phyloP scores from a whole-genome alignment of 2,888 invertebrate genomes.

The Gymnosoma rotundatum region DNA sequence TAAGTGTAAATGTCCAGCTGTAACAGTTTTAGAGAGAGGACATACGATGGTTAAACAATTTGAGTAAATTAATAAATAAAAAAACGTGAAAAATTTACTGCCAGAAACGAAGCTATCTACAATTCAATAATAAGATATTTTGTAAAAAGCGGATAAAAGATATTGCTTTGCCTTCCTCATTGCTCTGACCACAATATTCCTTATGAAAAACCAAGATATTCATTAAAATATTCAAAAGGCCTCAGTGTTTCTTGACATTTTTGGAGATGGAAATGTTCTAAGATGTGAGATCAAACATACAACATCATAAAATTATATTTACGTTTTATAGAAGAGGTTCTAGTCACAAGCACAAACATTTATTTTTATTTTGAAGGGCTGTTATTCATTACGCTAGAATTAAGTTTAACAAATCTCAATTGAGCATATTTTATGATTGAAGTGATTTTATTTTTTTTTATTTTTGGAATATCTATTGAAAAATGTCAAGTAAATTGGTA shows the following conservation, averaged over 20 bases:
- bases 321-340: background rate
- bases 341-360: background rate
- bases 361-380: constrained; percentile 44
- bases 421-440: constrained; percentile 56
- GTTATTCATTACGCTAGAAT: constrained; percentile 66
- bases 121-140: too few relatives aligned
- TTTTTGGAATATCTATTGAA: background rate
- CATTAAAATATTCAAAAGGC: too few relatives aligned
- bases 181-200: too few relatives aligned
- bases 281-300: background rate
- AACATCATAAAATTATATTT: background rate
- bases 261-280: constrained; percentile 7
- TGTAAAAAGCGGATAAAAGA: too few relatives aligned
- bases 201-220: too few relatives aligned
- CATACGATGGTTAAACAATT: too few relatives aligned
- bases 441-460: constrained; percentile 17
- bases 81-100: too few relatives aligned
- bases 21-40: too few relatives aligned
- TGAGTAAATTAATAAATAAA: too few relatives aligned
- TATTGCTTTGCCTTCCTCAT: too few relatives aligned
- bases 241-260: constrained; percentile 4
- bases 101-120: too few relatives aligned
- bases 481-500: background rate
- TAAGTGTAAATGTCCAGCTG: too few relatives aligned
- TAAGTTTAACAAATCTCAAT: constrained; percentile 62